Evolutionary conservation across 2,797 vertebrate species (phyloP).

Genomic region (Centroberyx gerrardi): DNA sequence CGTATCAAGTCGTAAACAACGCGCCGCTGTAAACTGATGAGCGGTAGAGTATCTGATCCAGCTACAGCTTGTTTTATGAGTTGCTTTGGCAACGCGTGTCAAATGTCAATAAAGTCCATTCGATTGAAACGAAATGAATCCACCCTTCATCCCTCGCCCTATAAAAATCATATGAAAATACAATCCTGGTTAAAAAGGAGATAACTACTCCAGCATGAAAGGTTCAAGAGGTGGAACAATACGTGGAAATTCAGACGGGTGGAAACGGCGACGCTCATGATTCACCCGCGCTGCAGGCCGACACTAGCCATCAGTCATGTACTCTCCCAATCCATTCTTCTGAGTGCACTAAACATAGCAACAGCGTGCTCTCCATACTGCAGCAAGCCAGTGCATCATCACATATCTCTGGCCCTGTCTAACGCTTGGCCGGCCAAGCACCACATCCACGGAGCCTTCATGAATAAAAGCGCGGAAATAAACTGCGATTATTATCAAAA

Average conservation of each 20-base stretch:
- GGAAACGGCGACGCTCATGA: slow-evolving; percentile 63
- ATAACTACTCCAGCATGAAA: slow-evolving; percentile 26
- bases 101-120: slow-evolving; percentile 48
- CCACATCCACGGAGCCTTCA: slow-evolving; percentile 55
- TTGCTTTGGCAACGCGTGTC: slow-evolving; percentile 42
- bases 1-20: slow-evolving; percentile 71
- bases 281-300: slow-evolving; percentile 59
- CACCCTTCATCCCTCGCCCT: background rate
- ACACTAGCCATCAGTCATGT: slow-evolving; percentile 69
- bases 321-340: slow-evolving; percentile 56
- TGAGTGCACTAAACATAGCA: slow-evolving; percentile 60
- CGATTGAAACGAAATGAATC: slow-evolving; percentile 6
- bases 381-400: slow-evolving; percentile 68
- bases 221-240: slow-evolving; percentile 43
- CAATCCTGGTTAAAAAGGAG: slow-evolving; percentile 14
- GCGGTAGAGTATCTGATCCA: slow-evolving; percentile 28
- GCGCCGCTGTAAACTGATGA: slow-evolving; percentile 60
- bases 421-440: slow-evolving; percentile 60
- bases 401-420: slow-evolving; percentile 60
- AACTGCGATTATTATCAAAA: slow-evolving; percentile 75
- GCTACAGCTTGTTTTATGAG: slow-evolving; percentile 47
- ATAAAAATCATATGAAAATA: slow-evolving; percentile 25
- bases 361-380: slow-evolving; percentile 61
- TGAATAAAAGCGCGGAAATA: slow-evolving; percentile 69
- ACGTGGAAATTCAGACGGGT: slow-evolving; percentile 53